Percentiles rank a stretch among this genome's conserved stretches.
Evolutionary conservation across 2,797 vertebrate species (phyloP).

Genomic region (Takifugu rubripes): DNA sequence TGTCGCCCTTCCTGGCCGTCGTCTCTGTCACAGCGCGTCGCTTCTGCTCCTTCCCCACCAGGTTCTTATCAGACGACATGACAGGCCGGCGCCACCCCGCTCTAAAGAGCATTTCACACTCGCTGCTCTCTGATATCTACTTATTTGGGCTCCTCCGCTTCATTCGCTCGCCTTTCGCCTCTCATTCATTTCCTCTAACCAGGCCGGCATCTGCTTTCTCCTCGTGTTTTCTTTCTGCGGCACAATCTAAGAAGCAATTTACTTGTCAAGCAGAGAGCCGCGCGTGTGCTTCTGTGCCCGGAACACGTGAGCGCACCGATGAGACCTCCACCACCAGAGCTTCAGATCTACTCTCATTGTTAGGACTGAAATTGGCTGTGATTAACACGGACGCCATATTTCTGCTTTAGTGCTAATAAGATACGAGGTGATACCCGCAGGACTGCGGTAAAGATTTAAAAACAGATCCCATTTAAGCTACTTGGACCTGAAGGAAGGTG

Average conservation of each 20-base stretch:
- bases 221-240: constrained; percentile 37
- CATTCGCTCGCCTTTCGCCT: constrained; percentile 50
- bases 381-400: constrained; percentile 29
- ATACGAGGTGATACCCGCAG: constrained; percentile 23
- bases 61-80: constrained; percentile 42
- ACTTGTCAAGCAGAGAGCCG: constrained; percentile 58
- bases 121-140: constrained; percentile 41
- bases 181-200: constrained; percentile 53
- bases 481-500: constrained; percentile 32
- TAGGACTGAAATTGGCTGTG: constrained; percentile 18
- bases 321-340: constrained; percentile 36
- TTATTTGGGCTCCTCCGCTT: constrained; percentile 37
- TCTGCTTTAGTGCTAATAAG: constrained; percentile 21
- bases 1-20: constrained; percentile 50
- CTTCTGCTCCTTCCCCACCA: constrained; percentile 50
- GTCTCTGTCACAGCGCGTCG: constrained; percentile 62
- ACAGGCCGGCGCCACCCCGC: constrained; percentile 41
- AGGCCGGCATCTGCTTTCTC: constrained; percentile 31
- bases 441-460: constrained; percentile 25
- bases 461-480: constrained; percentile 26
- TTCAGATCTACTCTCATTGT: constrained; percentile 47
- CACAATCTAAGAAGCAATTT: constrained; percentile 68
- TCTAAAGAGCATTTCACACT: constrained; percentile 54
- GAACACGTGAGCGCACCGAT: constrained; percentile 5
- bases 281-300: constrained; percentile 16